Conservation (phyloP, 2,113 vertebrate species). For the Noturus placidus region DNA sequence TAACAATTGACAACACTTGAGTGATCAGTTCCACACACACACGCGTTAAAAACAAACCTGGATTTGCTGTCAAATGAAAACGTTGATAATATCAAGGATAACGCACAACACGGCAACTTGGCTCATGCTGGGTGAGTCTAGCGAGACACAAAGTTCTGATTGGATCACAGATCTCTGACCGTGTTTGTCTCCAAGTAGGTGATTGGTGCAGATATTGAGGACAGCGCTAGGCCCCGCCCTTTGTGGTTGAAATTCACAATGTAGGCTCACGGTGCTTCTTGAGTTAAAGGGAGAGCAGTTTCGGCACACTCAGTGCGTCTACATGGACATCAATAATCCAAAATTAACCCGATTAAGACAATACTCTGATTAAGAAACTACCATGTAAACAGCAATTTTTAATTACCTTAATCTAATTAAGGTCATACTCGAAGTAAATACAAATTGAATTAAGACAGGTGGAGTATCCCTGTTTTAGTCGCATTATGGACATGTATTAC, state of each 20-base stretch:
- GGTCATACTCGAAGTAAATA: too few relatives aligned
- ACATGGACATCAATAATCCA: too few relatives aligned
- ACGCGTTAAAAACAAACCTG: not conserved
- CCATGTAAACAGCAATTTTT: too few relatives aligned
- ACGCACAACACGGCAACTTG: slow-evolving; percentile 22
- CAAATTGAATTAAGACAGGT: too few relatives aligned
- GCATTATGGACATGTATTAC: too few relatives aligned
- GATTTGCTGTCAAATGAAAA: not conserved
- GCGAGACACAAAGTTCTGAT: slow-evolving; percentile 53
- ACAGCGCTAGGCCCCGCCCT: slow-evolving; percentile 16
- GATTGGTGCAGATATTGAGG: slow-evolving; percentile 61
- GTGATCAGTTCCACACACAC: accelerated
- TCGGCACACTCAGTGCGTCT: too few relatives aligned
- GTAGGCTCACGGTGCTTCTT: not conserved
- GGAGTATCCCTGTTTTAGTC: too few relatives aligned
- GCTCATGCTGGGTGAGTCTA: not conserved
- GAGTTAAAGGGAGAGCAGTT: slow-evolving; percentile 30
- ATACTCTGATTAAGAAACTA: too few relatives aligned
- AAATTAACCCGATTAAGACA: too few relatives aligned
- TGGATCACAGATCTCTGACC: slow-evolving; percentile 45
- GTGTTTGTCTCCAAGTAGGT: slow-evolving; percentile 38
- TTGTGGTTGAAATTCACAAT: slow-evolving; percentile 12
- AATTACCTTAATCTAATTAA: too few relatives aligned
- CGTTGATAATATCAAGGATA: accelerated
- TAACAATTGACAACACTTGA: accelerated